Base-by-base conservation (phyloP, 2,113 vertebrate genomes). In the Megaleporinus macrocephalus region DNA sequence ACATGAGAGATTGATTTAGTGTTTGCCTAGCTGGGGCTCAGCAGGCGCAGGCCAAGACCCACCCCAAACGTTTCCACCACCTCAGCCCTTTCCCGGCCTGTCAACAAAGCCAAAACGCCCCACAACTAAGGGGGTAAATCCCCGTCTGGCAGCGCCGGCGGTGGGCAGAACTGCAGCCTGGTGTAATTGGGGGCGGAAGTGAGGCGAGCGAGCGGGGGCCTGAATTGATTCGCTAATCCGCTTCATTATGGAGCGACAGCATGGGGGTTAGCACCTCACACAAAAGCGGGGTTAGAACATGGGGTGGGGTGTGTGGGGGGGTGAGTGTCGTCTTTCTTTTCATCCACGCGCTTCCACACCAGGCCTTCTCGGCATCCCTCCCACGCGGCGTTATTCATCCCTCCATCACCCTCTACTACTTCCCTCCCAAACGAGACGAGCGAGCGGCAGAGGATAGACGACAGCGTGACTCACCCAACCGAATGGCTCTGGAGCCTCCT, bases 211-310 rank as follows among this genome's bases (percentile, higher is more conserved):
- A 84, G 81, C 79, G 20, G 76, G n/a, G 66, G 71, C 76, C 57
- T 62, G 76, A 85, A 86, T 83, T 86, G 86, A 89, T 89, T 81
- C 81, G 53, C 85, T 89, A 90, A 91, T 87, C 85, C 84, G 47
- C 55, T 71, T 85, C 78, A 86, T 85, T 65, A 84, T 74, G 76
- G 65, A 57, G 81, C 27, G 57, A 86, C 79, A 84, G 87, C 74
- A 84, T 78, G 53, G 16, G 74, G 68, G 80, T 74, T 51, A 83
- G 65, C 73, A 82, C 63, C 82, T 80, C 75, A 84, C 76, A 73
- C 53, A 80, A 89, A 70, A 51, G 4, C 36, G 27, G 49, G 80
- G 49, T 81, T 88, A 78, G 66, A 76, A 77, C 88, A 78, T 57
- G 15, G 16, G 20, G 73, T n/a, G n/a, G n/a, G 15, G 22, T 20